Percentiles rank a stretch among this genome's conserved stretches.
Conservation (phyloP, 2,888 invertebrate species). For the Perizoma affinitatum region DNA sequence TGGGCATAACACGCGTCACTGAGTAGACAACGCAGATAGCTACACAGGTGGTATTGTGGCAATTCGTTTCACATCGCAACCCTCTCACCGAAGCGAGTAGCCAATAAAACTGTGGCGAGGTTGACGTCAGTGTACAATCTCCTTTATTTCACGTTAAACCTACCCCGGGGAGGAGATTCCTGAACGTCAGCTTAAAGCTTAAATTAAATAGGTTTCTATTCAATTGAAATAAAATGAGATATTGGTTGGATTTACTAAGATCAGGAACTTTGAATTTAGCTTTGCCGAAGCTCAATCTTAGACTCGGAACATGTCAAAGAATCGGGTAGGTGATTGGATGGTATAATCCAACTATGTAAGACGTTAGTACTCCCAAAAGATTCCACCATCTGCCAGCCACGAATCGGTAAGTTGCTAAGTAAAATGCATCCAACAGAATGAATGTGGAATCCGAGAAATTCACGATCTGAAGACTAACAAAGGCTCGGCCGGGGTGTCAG, state of each 20-base stretch:
- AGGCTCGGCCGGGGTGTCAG: conserved; percentile 62
- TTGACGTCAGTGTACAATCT: conserved; percentile 41
- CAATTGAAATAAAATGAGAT: conserved; percentile 29
- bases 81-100: conserved; percentile 46
- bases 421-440: conserved; percentile 56
- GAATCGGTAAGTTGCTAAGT: conserved; percentile 35
- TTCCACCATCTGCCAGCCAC: conserved; percentile 15
- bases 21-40: conserved; percentile 25
- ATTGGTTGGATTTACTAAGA: conserved; percentile 23
- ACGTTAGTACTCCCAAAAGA: conserved; percentile 18
- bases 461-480: conserved; percentile 64
- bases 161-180: conserved; percentile 41
- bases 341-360: neutral
- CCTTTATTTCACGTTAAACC: conserved; percentile 49
- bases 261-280: conserved; percentile 12
- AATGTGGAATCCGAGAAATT: conserved; percentile 63
- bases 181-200: conserved; percentile 32
- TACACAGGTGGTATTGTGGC: conserved; percentile 37
- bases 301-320: neutral
- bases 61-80: conserved; percentile 52
- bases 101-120: conserved; percentile 50
- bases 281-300: conserved; percentile 1
- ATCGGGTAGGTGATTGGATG: neutral
- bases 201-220: conserved; percentile 36
- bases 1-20: conserved; percentile 36